A percentile compares a stretch with the other conserved stretches of the same genome.
Evolutionary conservation across 2,888 invertebrate species (phyloP).

Genomic region (Phragmatobia fuliginosa): DNA sequence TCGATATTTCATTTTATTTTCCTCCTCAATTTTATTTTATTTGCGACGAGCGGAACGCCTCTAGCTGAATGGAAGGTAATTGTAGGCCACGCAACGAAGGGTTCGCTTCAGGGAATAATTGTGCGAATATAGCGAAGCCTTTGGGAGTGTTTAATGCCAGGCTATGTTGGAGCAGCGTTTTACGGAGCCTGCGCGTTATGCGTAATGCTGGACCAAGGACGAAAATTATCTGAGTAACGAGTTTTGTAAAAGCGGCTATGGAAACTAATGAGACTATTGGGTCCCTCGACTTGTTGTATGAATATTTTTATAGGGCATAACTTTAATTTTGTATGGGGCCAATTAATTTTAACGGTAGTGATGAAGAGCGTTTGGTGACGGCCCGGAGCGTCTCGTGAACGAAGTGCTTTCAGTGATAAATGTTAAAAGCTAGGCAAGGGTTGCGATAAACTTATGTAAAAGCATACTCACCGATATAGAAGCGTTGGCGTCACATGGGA

Average conservation of each 20-base stretch:
- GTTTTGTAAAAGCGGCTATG: conserved; percentile 81
- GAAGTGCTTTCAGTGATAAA: conserved; percentile 60
- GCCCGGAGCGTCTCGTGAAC: conserved; percentile 40
- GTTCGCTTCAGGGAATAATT: conserved; percentile 85
- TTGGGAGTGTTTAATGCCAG: conserved; percentile 84
- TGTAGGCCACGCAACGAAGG: conserved; percentile 80
- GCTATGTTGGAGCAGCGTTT: conserved; percentile 74
- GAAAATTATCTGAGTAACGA: conserved; percentile 83
- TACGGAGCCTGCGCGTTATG: conserved; percentile 73
- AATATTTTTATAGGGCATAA: conserved; percentile 80
- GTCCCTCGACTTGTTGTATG: conserved; percentile 77
- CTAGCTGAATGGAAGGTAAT: conserved; percentile 83
- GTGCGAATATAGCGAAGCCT: conserved; percentile 80
- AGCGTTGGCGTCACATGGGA: conserved; percentile 59
- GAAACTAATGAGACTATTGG: conserved; percentile 82
- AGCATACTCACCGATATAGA: conserved; percentile 70
- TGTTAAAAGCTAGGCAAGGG: conserved; percentile 60
- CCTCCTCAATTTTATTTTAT: conserved; percentile 80
- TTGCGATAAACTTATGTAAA: conserved; percentile 61
- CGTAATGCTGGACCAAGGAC: conserved; percentile 80
- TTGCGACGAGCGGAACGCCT: conserved; percentile 70
- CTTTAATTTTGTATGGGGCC: conserved; percentile 77
- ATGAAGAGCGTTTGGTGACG: conserved; percentile 54
- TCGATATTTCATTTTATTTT: conserved; percentile 82
- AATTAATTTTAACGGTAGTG: conserved; percentile 74